phyloP scores from a whole-genome alignment of 2,888 invertebrate species.

The Mythimna impura region DNA sequence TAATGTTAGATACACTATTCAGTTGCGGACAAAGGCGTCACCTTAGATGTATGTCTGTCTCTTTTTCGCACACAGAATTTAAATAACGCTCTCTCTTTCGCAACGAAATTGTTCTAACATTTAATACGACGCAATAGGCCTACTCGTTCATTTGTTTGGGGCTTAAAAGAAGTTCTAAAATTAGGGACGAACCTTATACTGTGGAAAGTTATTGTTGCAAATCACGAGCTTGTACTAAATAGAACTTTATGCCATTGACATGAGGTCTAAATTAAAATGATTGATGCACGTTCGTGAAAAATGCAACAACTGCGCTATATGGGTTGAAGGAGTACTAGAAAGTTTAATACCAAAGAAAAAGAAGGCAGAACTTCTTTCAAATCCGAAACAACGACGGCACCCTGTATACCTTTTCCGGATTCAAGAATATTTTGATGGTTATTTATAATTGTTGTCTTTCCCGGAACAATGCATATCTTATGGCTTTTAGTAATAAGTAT shows the following conservation, averaged over 20 bases:
- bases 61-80: slow-evolving; percentile 42
- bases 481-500: slow-evolving; percentile 66
- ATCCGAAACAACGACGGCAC: slow-evolving; percentile 11
- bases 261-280: not conserved
- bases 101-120: slow-evolving; percentile 50
- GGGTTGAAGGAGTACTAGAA: slow-evolving; percentile 2
- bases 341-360: slow-evolving; percentile 47
- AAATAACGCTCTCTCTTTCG: slow-evolving; percentile 41
- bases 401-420: slow-evolving; percentile 60
- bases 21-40: slow-evolving; percentile 50
- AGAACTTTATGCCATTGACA: not conserved
- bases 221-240: not conserved
- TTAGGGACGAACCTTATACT: not conserved
- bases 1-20: slow-evolving; percentile 51
- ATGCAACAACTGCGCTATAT: not conserved
- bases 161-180: slow-evolving; percentile 23
- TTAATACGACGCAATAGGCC: slow-evolving; percentile 41
- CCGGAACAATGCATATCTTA: slow-evolving; percentile 68
- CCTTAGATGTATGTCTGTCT: slow-evolving; percentile 46
- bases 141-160: slow-evolving; percentile 35
- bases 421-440: slow-evolving; percentile 68
- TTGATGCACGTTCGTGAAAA: not conserved
- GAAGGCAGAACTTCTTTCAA: slow-evolving; percentile 1
- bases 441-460: slow-evolving; percentile 77
- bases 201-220: not conserved